Base-by-base conservation (phyloP, 1,140 invertebrate genomes). In the Megalonaias nervosa region DNA sequence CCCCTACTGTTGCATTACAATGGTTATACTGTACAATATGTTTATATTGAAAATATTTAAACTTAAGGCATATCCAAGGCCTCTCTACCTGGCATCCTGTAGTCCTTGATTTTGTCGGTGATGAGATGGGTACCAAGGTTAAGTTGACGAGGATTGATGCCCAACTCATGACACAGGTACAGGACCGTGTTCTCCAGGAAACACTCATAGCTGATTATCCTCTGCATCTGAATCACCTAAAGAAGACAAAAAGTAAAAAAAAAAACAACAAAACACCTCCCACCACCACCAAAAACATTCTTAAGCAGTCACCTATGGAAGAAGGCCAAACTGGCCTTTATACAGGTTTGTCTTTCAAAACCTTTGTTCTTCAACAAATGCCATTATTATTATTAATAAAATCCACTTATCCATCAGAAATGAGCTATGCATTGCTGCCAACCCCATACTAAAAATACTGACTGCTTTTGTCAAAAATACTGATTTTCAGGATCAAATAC, bases 151-250 rank as follows among this genome's bases (percentile, higher is more conserved):
- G 67, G 58, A 72, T 74, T 74, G 15, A 82, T n/a, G 26, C 74
- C 74, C 23, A 84, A 70, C 55, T 84, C 69, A 13, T 72, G 57
- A 66, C 79, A 79, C 5, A 84, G 65, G 23, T 38, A 60, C 26
- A 58, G 67, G 57, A 84, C 68, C 48, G 81, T 82, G 67, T 84
- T 82, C 59, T 84, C 83, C 21, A 84, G 64, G 59, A 77, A 82
- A 81, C 83, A 84, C 58, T 82, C 80, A 61, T 84, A 84, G 31
- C 77, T 79, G 57, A 84, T 82, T 23, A 84, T 81, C 64, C 81
- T 80, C 67, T 84, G 83, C 83, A 84, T 82, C 79, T 82, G 82
- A 17, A 84, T 75, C 38, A 82, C 81, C 83, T 84, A 48, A 48
- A 67, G 65, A 73, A 13, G 21, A 71, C 58, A 64, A 71, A 57